Conservation (phyloP, 2,888 invertebrate species). For the Pimpla rufipes region DNA sequence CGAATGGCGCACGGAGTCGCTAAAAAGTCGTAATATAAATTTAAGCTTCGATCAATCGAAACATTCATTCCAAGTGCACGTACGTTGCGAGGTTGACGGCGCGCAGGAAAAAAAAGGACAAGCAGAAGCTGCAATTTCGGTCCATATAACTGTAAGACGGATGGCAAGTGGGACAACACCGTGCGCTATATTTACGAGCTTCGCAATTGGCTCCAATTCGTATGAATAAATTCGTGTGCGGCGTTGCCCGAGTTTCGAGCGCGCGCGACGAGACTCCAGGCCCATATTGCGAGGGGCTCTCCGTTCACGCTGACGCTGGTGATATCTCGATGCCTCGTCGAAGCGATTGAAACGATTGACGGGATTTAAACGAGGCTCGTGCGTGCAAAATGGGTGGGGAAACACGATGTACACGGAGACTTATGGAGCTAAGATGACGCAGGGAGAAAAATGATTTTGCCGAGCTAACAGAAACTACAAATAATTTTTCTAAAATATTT, state of each 20-base stretch:
- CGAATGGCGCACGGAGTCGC: background rate
- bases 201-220: conserved; percentile 60
- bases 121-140: conserved; percentile 3
- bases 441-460: no score
- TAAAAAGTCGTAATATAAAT: background rate
- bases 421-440: background rate
- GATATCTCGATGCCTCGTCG: conserved; percentile 41
- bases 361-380: conserved; percentile 64
- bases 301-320: background rate
- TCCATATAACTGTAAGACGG: background rate
- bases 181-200: background rate
- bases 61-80: background rate
- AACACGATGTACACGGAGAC: background rate
- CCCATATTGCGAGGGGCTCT: background rate
- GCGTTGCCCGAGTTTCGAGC: background rate
- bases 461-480: no score
- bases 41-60: background rate
- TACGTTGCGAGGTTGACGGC: no score
- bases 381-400: conserved; percentile 38
- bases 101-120: background rate
- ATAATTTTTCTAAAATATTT: no score
- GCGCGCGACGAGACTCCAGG: background rate
- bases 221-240: conserved; percentile 51
- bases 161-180: conserved; percentile 25
- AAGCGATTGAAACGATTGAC: conserved; percentile 62